These are phyloP conservation scores for Stenopsyche tienmushanensis DNA, from an alignment of 1,140 invertebrate species.

Conservation along the genomic window DNA sequence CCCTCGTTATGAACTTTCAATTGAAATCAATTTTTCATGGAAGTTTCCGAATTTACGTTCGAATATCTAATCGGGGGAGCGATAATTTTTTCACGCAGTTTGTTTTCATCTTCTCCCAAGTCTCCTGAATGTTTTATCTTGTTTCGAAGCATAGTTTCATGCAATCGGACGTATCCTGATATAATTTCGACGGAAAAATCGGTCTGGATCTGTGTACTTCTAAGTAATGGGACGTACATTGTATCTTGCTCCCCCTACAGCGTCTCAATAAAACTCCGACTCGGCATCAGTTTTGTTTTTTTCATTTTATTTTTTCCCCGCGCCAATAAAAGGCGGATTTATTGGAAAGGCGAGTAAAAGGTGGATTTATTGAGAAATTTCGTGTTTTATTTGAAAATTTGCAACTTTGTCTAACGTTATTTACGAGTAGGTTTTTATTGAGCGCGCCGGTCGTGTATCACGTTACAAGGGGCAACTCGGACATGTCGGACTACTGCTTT, in stretches of 20 bases:
- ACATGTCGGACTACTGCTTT: background rate
- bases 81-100: too few species aligned
- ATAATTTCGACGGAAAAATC: too few species aligned
- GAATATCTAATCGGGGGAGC: too few species aligned
- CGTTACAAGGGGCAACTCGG: background rate
- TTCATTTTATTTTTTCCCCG: background rate
- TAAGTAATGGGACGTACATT: too few species aligned
- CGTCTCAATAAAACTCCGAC: background rate
- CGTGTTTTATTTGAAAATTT: conserved; percentile 23
- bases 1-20: background rate
- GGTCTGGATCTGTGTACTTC: too few species aligned
- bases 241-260: too few species aligned
- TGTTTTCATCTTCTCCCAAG: too few species aligned
- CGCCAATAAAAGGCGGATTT: conserved; percentile 18
- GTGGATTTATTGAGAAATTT: conserved; percentile 18
- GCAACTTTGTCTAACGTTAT: conserved; percentile 19
- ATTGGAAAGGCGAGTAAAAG: conserved; percentile 10
- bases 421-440: conserved; percentile 11
- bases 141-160: too few species aligned
- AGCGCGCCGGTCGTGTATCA: background rate
- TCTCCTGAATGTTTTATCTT: too few species aligned
- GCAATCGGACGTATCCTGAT: too few species aligned
- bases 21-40: background rate
- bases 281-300: background rate
- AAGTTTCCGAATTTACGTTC: too few species aligned